Base-by-base conservation (phyloP, 2,888 invertebrate species). In the Notodonta ziczac region DNA sequence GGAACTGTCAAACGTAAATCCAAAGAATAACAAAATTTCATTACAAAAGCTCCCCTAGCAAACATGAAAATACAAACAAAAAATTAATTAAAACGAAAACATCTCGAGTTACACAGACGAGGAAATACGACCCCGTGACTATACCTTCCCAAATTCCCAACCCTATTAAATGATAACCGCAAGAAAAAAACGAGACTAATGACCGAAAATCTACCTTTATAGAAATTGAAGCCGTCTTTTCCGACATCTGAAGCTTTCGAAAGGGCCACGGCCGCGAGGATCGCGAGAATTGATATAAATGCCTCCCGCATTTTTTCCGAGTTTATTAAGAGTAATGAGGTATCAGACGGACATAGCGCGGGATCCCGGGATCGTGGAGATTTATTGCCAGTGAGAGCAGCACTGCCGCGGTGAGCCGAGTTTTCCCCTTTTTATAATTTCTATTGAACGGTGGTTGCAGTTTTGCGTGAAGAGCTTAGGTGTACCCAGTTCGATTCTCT, bases 151-250 rank as follows among this genome's bases (percentile, higher is more conserved):
- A 24, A 24, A 24, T 44, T 51, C 32, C 32, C 7, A 39, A 54
- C 35, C 32, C 35, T 54, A 53, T 39, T 54, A 54, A 54, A 54
- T 39, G 39, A 54, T 54, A 54, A 54, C 35, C 54, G 14, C 54
- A 54, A 39, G 39, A 9, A 39, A 24, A 35, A 53, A 68, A 65
- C 51, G 55, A 63, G 57, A 70, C n/a, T 58, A 68, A 63, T 60
- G 59, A 66, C 59, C 13, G 39, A 57, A 56, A 59, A 68, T 59
- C 56, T 79, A 92, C 93, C 93, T 91, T 93, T 93, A 73, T 92
- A 92, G 72, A 86, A 90, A 81, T 92, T 93, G 78, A 91, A 91
- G 65, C 90, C 92, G 65, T 91, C 91, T 69, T 87, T 90, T 51
- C 87, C 87, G 54, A 85, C 70, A 56, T 89, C 90, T 9, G 87